A percentile compares a stretch with the other conserved stretches of the same genome.
Evolutionary conservation across 2,888 invertebrate species (phyloP).

Genomic region (Noctua pronuba): DNA sequence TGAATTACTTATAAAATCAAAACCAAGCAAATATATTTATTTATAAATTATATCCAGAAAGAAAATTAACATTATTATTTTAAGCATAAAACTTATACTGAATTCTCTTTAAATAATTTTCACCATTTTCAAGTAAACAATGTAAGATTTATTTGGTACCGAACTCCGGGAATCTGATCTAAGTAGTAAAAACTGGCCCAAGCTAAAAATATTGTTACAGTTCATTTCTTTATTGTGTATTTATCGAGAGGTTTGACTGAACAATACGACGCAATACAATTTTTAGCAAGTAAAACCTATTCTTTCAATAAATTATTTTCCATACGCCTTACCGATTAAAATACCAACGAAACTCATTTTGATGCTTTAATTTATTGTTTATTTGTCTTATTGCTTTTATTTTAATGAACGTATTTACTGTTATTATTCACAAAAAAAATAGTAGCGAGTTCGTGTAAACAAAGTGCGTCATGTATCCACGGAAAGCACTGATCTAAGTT

Average conservation of each 20-base stretch:
- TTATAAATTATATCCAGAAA: background rate
- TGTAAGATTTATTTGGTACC: background rate
- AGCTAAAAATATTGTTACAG: background rate
- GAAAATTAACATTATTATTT: constrained; percentile 13
- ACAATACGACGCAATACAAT: background rate
- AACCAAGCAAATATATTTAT: background rate
- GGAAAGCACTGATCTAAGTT: background rate
- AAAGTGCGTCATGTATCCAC: background rate
- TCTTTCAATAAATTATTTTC: background rate
- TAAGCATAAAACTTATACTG: background rate
- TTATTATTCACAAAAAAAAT: constrained; percentile 3
- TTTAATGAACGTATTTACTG: background rate
- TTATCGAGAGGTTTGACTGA: background rate
- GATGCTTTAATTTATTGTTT: background rate
- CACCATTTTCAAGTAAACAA: background rate
- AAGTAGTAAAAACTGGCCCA: background rate
- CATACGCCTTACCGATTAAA: background rate
- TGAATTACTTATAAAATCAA: constrained; percentile 28
- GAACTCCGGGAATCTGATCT: constrained; percentile 7
- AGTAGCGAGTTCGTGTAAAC: background rate
- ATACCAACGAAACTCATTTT: constrained; percentile 10
- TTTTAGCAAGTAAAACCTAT: background rate
- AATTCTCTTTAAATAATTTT: background rate
- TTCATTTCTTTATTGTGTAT: background rate
- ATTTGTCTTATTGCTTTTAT: background rate